These are phyloP conservation scores for Misgurnus mizolepis DNA, from an alignment of 2,113 vertebrate species.

Conservation along the genomic window DNA sequence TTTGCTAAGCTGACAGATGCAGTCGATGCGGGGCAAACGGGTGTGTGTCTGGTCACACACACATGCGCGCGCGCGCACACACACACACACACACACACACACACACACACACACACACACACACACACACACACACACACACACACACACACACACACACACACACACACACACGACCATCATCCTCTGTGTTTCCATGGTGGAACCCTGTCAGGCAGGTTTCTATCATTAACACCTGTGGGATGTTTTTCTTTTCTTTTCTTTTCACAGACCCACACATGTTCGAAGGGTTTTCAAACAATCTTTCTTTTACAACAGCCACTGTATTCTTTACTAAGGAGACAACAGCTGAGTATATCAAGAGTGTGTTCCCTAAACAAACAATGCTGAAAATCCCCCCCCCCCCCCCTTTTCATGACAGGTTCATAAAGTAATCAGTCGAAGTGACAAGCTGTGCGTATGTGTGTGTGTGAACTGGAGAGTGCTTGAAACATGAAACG, in stretches of 20 bases:
- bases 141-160: conserved; percentile 47
- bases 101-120: too few relatives aligned
- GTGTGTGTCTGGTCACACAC: conserved; percentile 40
- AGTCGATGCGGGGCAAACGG: conserved; percentile 55
- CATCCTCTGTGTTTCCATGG: conserved; percentile 47
- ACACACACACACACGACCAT: conserved; percentile 41
- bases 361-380: conserved; percentile 49
- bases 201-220: conserved; percentile 50
- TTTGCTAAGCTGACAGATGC: conserved; percentile 66
- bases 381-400: conserved; percentile 42
- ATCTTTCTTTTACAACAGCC: conserved; percentile 22
- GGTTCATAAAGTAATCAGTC: conserved; percentile 53
- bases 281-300: neutral
- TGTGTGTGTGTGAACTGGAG: neutral
- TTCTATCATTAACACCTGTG: conserved; percentile 60
- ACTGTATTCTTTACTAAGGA: conserved; percentile 26
- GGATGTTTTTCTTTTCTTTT: conserved; percentile 57
- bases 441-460: conserved; percentile 19
- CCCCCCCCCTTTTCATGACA: conserved; percentile 30
- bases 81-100: conserved; percentile 49
- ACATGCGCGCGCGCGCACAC: neutral
- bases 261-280: conserved; percentile 44
- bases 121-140: too few relatives aligned
- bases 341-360: conserved; percentile 52
- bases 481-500: conserved; percentile 46